These are phyloP conservation scores for Centropyge bicolor DNA, from an alignment of 2,797 vertebrate species.

Conservation along the genomic window DNA sequence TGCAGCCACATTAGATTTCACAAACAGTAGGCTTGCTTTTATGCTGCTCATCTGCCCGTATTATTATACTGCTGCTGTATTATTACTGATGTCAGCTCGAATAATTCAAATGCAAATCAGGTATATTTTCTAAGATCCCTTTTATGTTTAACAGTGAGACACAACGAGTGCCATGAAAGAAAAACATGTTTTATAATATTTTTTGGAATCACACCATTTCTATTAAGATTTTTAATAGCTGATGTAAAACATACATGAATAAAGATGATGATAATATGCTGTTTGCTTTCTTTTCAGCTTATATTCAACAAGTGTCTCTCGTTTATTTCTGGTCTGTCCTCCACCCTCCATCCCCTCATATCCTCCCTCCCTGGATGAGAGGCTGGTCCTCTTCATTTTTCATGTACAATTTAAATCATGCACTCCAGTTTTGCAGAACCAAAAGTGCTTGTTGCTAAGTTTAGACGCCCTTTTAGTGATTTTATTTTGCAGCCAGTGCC, in stretches of 20 bases:
- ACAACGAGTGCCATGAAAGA: not conserved
- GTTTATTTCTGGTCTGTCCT: slow-evolving; percentile 37
- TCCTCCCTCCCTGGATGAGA: slow-evolving; percentile 17
- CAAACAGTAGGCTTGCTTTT: not conserved
- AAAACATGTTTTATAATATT: not conserved
- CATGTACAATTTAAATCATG: slow-evolving; percentile 57
- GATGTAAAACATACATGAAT: slow-evolving; percentile 34
- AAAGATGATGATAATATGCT: slow-evolving; percentile 46
- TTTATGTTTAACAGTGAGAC: not conserved
- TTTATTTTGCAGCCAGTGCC: slow-evolving; percentile 39
- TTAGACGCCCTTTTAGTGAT: slow-evolving; percentile 27
- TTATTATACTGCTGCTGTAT: not conserved
- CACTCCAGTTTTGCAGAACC: slow-evolving; percentile 47
- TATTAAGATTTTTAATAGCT: slow-evolving; percentile 7
- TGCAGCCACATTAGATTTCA: slow-evolving; percentile 1
- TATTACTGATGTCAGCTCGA: slow-evolving; percentile 1
- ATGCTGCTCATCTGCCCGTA: not conserved
- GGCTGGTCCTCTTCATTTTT: slow-evolving; percentile 41
- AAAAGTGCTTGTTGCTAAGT: slow-evolving; percentile 48
- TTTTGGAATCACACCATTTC: slow-evolving; percentile 3
- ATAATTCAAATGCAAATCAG: slow-evolving; percentile 15
- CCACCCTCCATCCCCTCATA: not conserved
- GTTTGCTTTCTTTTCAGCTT: slow-evolving; percentile 31
- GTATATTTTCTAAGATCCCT: not conserved
- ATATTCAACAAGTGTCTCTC: slow-evolving; percentile 25